These are phyloP conservation scores for Patiria miniata DNA, from an alignment of 35 echinoderm and acorn worm genomes.

Conservation along the genomic window DNA sequence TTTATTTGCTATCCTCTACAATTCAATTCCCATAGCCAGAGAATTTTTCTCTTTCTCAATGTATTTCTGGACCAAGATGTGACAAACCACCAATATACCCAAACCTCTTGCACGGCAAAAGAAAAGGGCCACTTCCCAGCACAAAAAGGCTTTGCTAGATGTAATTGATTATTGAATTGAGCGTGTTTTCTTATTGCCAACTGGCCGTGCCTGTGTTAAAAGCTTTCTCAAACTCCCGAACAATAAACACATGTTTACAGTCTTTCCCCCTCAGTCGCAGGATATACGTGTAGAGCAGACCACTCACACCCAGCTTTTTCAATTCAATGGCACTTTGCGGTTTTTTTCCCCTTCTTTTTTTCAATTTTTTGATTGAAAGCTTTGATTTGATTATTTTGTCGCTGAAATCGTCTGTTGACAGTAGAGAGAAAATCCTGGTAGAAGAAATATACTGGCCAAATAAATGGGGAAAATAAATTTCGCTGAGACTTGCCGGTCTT, in stretches of 20 bases:
- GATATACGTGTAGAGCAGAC: too few species aligned
- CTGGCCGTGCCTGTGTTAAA: slow-evolving; percentile 12
- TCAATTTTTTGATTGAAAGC: not conserved
- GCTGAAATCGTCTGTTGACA: slow-evolving; percentile 6
- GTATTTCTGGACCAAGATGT: not conserved
- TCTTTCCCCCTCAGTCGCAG: not conserved
- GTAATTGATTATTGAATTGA: slow-evolving; percentile 28
- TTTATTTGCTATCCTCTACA: too few species aligned
- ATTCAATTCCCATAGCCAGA: too few species aligned
- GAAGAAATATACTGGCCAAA: too few species aligned
- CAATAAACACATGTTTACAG: slow-evolving; percentile 10
- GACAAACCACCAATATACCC: not conserved
- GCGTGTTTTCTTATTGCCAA: slow-evolving; percentile 10
- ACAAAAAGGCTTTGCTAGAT: not conserved
- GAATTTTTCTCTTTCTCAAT: too few species aligned
- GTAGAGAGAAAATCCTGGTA: too few species aligned
- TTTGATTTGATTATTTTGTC: slow-evolving; percentile 17
- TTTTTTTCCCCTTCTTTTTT: too few species aligned
- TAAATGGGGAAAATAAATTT: too few species aligned
- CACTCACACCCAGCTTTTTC: too few species aligned
- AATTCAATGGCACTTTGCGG: too few species aligned
- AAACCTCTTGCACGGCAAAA: not conserved
- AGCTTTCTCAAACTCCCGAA: not conserved
- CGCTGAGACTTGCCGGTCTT: too few species aligned
- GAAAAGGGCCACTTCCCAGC: slow-evolving; percentile 7